Evolutionary conservation across 1,140 invertebrate genomes (phyloP).

Genomic region (Ridgeia piscesae): DNA sequence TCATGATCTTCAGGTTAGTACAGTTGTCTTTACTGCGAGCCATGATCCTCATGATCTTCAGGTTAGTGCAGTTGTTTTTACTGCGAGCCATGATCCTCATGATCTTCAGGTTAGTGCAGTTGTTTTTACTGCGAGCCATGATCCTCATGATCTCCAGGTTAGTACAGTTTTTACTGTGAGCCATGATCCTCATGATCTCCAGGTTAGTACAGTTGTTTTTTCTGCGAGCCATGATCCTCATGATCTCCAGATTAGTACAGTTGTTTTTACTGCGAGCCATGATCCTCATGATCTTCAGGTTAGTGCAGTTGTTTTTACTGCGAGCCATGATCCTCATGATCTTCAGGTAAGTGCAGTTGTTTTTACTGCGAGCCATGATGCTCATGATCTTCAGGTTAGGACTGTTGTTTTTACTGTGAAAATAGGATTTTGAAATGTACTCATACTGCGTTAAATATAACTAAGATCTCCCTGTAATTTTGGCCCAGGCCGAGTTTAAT

Average conservation of each 20-base stretch:
- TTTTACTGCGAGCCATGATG: too few species aligned
- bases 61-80: slow-evolving; percentile 69
- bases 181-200: too few species aligned
- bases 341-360: slow-evolving; percentile 73
- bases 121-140: neutral
- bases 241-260: slow-evolving; percentile 81
- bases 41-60: slow-evolving; percentile 77
- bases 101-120: slow-evolving; percentile 77
- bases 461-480: too few species aligned
- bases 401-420: slow-evolving; percentile 18
- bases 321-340: slow-evolving; percentile 81
- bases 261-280: too few species aligned
- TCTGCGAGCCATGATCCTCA: slow-evolving; percentile 79
- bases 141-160: neutral
- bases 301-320: slow-evolving; percentile 68
- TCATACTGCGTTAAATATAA: too few species aligned
- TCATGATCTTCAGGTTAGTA: slow-evolving; percentile 85
- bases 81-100: slow-evolving; percentile 77
- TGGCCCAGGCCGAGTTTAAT: too few species aligned
- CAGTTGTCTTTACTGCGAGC: slow-evolving; percentile 71
- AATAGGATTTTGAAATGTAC: neutral
- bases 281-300: too few species aligned
- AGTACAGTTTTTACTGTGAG: too few species aligned
- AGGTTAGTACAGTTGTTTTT: slow-evolving; percentile 61
- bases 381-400: slow-evolving; percentile 85